Evolutionary conservation across 2,888 invertebrate genomes (phyloP), one percentile per base, ranked within the genome.

Genomic region (Lacanobia oleracea): DNA sequence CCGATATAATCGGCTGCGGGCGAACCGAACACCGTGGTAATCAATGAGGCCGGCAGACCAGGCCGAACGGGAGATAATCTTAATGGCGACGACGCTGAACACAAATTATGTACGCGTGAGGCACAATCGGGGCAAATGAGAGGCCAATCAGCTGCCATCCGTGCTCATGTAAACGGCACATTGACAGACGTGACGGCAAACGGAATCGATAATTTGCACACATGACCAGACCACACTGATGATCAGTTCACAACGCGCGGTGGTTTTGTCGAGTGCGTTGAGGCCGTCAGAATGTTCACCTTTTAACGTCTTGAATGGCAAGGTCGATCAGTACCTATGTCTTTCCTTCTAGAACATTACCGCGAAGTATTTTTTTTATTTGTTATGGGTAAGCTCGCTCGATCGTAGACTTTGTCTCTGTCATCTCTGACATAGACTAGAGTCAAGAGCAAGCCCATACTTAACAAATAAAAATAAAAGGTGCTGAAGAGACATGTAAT

Each of bases 61-160:
- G 69, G 65, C 73, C 73, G 50, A 84, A 85, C 82, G 83, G 72
- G 85, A 93, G 94, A 95, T 95, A 95, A 95, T 94, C 94, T 94
- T 93, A 94, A 95, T 94, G 92, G 91, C 87, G 89, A 88, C 88
- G 90, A 88, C 87, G 90, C 85, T 84, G 91, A 87, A 89, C 90
- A 89, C 91, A 90, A 92, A 95, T 95, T 94, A 95, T 93, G 94
- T 93, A 95, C 95, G 93, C 94, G 92, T 86, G 90, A 85, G 88
- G 91, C 93, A 95, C 94, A 95, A 94, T 93, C 93, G 93, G 85
- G 84, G 91, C 93, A 95, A 95, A 95, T 94, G 95, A 95, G 94
- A 91, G 94, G 92, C 92, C 95, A 94, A 95, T 95, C 95, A 93
- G 92, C 89, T 88, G 84, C 87, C 91, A 89, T 80, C 88, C 88